phyloP scores from a whole-genome alignment of 2,888 invertebrate species.

The Lymantria monacha region DNA sequence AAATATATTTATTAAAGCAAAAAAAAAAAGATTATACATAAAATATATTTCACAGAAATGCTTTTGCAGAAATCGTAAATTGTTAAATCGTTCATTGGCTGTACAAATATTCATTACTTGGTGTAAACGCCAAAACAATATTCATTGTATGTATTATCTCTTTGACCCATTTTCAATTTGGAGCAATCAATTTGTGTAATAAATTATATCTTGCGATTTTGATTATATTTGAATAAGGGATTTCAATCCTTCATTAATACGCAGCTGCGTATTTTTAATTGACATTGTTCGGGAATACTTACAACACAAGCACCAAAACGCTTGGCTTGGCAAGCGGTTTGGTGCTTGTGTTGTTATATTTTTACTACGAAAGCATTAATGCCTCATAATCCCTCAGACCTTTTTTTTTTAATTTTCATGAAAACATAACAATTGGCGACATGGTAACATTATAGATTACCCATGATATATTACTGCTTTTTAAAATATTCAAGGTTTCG shows the following conservation, averaged over 20 bases:
- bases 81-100: conserved; percentile 31
- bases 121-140: conserved; percentile 33
- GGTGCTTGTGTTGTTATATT: no score
- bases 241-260: conserved; percentile 6
- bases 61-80: conserved; percentile 28
- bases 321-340: no score
- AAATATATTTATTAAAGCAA: conserved; percentile 11
- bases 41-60: conserved; percentile 20
- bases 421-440: no score
- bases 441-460: no score
- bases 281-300: no score
- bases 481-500: no score
- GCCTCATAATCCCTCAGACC: no score
- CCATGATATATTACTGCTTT: no score
- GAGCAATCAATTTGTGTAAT: conserved; percentile 34
- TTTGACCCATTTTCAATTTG: conserved; percentile 38
- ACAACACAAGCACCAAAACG: no score
- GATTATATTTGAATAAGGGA: conserved; percentile 15
- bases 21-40: conserved; percentile 12
- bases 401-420: no score
- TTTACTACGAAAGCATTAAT: no score
- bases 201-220: conserved; percentile 22
- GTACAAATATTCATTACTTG: conserved; percentile 34
- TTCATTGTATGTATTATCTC: conserved; percentile 40
- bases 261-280: no score